Evolutionary conservation across 2,888 invertebrate species (phyloP).

Genomic region (Seira musarum): DNA sequence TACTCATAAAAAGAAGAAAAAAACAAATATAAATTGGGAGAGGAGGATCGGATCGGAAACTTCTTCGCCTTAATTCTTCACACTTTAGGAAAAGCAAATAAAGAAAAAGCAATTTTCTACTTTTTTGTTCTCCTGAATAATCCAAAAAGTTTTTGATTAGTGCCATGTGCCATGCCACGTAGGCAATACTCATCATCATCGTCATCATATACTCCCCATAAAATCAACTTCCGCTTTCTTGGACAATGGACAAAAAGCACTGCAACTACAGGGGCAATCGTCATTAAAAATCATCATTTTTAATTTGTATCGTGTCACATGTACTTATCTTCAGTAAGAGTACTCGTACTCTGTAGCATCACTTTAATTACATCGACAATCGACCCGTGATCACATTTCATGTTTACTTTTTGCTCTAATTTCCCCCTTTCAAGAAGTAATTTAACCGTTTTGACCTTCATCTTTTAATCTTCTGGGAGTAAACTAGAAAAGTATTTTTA

Average conservation of each 20-base stretch:
- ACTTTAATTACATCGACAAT: too few species aligned
- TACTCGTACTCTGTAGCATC: too few species aligned
- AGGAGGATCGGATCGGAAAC: too few species aligned
- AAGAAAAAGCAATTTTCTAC: slow-evolving; percentile 13
- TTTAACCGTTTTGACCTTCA: not conserved
- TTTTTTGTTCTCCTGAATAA: slow-evolving; percentile 19
- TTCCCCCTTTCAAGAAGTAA: not conserved
- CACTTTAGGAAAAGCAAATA: not conserved
- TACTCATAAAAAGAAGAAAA: slow-evolving; percentile 8
- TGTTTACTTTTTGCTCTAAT: too few species aligned
- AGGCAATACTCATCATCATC: too few species aligned
- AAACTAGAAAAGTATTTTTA: slow-evolving; percentile 21
- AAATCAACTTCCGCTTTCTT: not conserved
- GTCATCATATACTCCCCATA: slow-evolving; percentile 12
- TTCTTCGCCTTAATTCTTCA: slow-evolving; percentile 15
- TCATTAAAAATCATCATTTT: too few species aligned
- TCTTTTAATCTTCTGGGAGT: not conserved
- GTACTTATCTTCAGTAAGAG: too few species aligned
- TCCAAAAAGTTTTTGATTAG: slow-evolving; percentile 14
- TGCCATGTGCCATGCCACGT: too few species aligned
- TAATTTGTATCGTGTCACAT: too few species aligned
- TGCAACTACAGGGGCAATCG: too few species aligned
- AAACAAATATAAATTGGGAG: not conserved
- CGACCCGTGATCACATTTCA: too few species aligned
- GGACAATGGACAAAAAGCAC: not conserved